A percentile compares a stretch with the other conserved stretches of the same genome.
phyloP scores from a whole-genome alignment of 2,888 invertebrate species.

The Platycnemis pennipes region DNA sequence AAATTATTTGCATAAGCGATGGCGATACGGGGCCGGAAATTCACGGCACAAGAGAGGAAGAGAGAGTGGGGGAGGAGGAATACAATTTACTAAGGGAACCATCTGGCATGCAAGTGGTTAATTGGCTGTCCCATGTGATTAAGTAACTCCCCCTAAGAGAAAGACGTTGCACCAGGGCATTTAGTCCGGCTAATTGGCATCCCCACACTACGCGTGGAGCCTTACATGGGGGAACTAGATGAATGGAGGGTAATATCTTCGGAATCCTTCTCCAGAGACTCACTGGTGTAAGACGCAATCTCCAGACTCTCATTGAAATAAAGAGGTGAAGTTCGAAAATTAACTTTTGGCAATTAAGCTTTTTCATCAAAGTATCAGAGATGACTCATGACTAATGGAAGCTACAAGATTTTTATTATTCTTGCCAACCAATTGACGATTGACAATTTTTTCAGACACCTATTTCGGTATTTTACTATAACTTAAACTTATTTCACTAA shows the following conservation, averaged over 20 bases:
- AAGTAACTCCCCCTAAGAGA: not conserved
- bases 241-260: not conserved
- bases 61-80: not conserved
- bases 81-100: not conserved
- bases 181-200: not conserved
- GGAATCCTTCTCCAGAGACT: not conserved
- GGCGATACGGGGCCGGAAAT: not conserved
- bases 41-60: not conserved
- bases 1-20: not conserved
- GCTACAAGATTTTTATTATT: no score
- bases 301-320: no score
- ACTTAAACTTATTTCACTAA: no score
- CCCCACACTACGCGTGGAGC: not conserved
- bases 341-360: no score
- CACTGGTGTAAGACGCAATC: not conserved
- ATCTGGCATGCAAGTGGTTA: not conserved
- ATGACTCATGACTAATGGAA: no score
- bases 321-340: no score
- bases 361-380: no score
- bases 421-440: no score
- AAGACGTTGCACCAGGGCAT: not conserved
- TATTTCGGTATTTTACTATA: no score
- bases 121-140: conserved; percentile 19
- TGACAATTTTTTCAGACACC: no score
- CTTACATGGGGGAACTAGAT: no score